Evolutionary conservation across 1,140 invertebrate genomes (phyloP).

Genomic region (Pararge aegeria): DNA sequence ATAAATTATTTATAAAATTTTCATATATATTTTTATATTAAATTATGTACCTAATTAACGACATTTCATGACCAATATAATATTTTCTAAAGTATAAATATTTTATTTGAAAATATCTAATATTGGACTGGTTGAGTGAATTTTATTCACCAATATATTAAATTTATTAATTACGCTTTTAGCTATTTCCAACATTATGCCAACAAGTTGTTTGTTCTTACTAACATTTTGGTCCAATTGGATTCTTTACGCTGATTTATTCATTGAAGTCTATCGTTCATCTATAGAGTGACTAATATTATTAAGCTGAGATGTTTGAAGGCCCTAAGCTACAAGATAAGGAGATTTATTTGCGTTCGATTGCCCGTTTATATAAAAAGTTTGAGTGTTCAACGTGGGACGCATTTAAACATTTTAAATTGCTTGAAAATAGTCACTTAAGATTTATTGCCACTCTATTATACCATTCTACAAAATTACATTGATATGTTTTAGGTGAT

Average conservation of each 20-base stretch:
- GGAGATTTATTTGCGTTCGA: no score
- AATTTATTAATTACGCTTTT: slow-evolving; percentile 13
- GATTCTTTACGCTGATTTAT: slow-evolving; percentile 1
- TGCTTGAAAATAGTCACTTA: background rate
- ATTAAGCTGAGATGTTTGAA: no score
- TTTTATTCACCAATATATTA: slow-evolving; percentile 7
- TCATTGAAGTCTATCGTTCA: no score
- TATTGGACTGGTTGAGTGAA: slow-evolving; percentile 5
- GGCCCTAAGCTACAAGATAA: no score
- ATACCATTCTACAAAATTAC: slow-evolving; percentile 23
- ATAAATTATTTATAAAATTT: no score
- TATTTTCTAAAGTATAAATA: no score
- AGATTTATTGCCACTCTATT: background rate
- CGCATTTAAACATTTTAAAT: background rate
- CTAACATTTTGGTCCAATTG: slow-evolving; percentile 1
- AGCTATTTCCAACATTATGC: background rate
- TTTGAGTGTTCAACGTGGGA: no score
- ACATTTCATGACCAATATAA: no score
- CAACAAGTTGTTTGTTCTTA: background rate
- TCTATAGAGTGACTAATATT: no score
- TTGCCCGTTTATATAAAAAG: no score
- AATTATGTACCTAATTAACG: no score
- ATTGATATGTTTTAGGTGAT: slow-evolving; percentile 55
- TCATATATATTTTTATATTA: no score
- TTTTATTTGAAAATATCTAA: background rate